These are phyloP conservation scores for Paralvinella palmiformis DNA, from an alignment of 1,140 invertebrate genomes.

Conservation along the genomic window DNA sequence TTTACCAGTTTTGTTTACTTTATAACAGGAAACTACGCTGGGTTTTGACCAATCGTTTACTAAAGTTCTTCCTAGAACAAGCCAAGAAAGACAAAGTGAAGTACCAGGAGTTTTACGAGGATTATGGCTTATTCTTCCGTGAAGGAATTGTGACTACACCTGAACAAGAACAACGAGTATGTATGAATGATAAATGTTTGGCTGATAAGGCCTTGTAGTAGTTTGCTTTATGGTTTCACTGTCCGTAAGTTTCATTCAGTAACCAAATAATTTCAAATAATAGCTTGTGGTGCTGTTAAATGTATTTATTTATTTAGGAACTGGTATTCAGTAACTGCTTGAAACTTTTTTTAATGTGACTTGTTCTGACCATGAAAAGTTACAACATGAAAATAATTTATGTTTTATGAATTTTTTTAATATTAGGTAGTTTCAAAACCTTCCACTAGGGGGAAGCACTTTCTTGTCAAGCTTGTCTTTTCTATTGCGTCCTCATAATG, in stretches of 20 bases:
- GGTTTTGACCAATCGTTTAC: constrained; percentile 75
- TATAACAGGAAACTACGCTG: constrained; percentile 57
- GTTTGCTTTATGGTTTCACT: background rate
- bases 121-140: constrained; percentile 89
- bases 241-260: background rate
- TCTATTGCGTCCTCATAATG: too few species aligned
- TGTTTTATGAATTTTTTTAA: too few species aligned
- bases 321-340: too few species aligned
- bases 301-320: too few species aligned
- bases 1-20: background rate
- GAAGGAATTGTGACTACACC: constrained; percentile 84
- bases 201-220: background rate
- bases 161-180: constrained; percentile 74
- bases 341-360: too few species aligned
- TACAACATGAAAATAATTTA: too few species aligned
- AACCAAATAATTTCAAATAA: background rate
- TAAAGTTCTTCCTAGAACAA: constrained; percentile 81
- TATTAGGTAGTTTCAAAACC: too few species aligned
- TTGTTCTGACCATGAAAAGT: too few species aligned
- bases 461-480: too few species aligned
- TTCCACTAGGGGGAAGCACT: too few species aligned
- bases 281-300: too few species aligned
- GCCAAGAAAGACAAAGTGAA: constrained; percentile 75
- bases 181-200: too few species aligned
- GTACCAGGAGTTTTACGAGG: constrained; percentile 81